phyloP scores from a whole-genome alignment of 2,888 invertebrate species.

The Dryocosmus kuriphilus region DNA sequence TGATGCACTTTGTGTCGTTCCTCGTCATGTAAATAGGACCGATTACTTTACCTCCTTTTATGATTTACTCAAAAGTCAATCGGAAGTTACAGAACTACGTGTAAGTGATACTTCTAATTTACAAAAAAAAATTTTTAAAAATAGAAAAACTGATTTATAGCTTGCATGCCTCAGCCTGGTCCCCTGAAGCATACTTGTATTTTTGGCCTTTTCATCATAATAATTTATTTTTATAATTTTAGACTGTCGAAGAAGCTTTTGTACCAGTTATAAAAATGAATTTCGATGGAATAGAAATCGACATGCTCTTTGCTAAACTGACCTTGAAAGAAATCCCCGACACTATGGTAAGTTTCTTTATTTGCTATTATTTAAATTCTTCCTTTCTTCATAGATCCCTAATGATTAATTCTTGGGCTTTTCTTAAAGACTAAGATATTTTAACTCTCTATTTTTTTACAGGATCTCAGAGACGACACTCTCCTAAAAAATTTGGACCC shows the following conservation, averaged over 20 bases:
- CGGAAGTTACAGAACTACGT: constrained; percentile 90
- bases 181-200: too few species aligned
- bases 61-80: constrained; percentile 91
- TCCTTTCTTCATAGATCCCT: background rate
- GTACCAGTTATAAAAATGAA: constrained; percentile 99
- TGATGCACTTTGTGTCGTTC: constrained; percentile 98
- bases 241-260: constrained; percentile 98
- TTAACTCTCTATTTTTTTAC: constrained; percentile 6
- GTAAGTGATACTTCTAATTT: constrained; percentile 77
- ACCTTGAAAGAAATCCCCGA: constrained; percentile 98
- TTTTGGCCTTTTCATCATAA: background rate
- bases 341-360: constrained; percentile 77
- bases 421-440: background rate
- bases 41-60: constrained; percentile 99
- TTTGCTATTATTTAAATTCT: background rate
- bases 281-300: constrained; percentile 98
- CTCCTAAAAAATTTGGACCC: constrained; percentile 96
- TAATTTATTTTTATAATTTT: constrained; percentile 59
- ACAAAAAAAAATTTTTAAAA: too few species aligned
- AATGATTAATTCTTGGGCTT: background rate
- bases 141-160: background rate
- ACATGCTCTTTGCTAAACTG: constrained; percentile 97
- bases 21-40: constrained; percentile 93
- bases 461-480: constrained; percentile 92
- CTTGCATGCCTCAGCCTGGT: too few species aligned